phyloP scores from a whole-genome alignment of 1,140 invertebrate species.

The Temnothorax curvispinosus region DNA sequence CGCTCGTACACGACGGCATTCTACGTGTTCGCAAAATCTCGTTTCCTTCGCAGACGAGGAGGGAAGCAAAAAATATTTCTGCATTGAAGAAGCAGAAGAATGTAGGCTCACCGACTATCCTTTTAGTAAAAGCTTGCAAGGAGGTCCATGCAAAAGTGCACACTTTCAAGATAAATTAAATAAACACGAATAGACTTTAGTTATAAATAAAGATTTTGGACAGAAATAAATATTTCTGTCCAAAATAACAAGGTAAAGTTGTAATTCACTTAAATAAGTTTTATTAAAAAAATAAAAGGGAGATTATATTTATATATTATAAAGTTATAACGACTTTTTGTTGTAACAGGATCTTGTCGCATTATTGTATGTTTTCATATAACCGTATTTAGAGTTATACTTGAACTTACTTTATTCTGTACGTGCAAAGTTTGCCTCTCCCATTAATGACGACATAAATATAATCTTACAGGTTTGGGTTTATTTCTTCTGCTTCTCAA shows the following conservation, averaged over 20 bases:
- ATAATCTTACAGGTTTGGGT: background rate
- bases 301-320: too few relatives aligned
- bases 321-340: background rate
- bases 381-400: background rate
- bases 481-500: background rate
- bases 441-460: constrained; percentile 6
- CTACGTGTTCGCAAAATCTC: constrained; percentile 23
- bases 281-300: too few relatives aligned
- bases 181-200: background rate
- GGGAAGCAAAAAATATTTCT: constrained; percentile 29
- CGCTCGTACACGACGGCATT: constrained; percentile 13
- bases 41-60: background rate
- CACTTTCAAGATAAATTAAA: background rate
- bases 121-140: background rate
- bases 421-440: background rate
- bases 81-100: constrained; percentile 4
- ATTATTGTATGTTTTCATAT: background rate
- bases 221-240: background rate
- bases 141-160: background rate
- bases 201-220: background rate
- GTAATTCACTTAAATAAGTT: background rate
- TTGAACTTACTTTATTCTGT: background rate
- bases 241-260: background rate
- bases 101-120: background rate
- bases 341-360: background rate